A percentile compares a stretch with the other conserved stretches of the same genome.
These are phyloP conservation scores for Chalcosyrphus nemorum DNA, from an alignment of 2,888 invertebrate species.

Conservation along the genomic window DNA sequence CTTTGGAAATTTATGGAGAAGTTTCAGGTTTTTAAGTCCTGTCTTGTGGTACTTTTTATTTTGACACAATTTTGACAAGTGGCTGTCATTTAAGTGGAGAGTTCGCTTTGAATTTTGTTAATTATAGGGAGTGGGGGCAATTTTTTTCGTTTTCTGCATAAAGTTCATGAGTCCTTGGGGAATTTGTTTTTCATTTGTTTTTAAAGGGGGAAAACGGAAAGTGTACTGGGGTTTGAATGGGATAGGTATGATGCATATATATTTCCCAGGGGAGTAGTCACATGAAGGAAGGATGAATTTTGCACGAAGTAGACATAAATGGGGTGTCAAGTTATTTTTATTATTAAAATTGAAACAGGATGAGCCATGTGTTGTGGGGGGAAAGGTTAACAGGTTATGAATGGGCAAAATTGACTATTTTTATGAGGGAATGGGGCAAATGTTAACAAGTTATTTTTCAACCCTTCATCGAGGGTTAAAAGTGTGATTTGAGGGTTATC, in stretches of 20 bases:
- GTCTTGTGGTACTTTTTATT: constrained; percentile 19
- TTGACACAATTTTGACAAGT: constrained; percentile 52
- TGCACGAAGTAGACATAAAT: background rate
- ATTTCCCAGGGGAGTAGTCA: constrained; percentile 36
- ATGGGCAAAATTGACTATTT: no score
- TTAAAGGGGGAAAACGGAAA: background rate
- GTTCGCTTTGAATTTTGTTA: constrained; percentile 36
- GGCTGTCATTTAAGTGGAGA: background rate
- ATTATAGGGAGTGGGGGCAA: constrained; percentile 15
- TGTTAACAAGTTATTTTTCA: no score
- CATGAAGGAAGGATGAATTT: constrained; percentile 13
- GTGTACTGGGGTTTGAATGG: background rate
- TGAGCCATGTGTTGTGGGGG: background rate
- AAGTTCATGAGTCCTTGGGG: constrained; percentile 42
- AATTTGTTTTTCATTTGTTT: background rate
- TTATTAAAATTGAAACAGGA: constrained; percentile 21
- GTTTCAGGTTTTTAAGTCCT: constrained; percentile 7
- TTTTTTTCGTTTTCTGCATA: background rate
- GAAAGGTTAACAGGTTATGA: no score
- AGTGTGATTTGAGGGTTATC: no score
- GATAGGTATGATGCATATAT: background rate
- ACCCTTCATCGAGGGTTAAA: no score
- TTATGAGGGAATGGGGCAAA: no score
- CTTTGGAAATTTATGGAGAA: constrained; percentile 8
- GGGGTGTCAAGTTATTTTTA: constrained; percentile 32